Conservation (phyloP, 2,888 invertebrate species). For the Andricus quercusramuli region DNA sequence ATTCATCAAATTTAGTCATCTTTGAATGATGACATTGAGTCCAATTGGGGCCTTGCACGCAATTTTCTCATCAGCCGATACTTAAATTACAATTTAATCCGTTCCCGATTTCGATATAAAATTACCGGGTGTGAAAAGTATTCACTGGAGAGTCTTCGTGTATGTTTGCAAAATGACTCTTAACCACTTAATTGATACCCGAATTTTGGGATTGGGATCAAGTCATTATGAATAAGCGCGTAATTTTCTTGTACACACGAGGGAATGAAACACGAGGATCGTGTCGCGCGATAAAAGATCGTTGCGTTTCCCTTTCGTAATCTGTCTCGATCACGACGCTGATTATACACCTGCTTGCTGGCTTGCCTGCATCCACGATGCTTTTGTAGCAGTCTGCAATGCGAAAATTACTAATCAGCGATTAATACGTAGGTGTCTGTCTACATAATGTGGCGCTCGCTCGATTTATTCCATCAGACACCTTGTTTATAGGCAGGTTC, state of each 20-base stretch:
- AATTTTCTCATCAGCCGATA: not conserved
- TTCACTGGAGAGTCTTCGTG: not conserved
- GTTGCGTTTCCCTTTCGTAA: conserved; percentile 37
- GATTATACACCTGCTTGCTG: conserved; percentile 24
- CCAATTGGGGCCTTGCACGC: not conserved
- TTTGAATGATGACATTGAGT: not conserved
- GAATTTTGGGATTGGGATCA: not conserved
- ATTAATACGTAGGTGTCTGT: conserved; percentile 26
- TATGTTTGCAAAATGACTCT: conserved; percentile 15
- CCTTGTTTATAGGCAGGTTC: conserved; percentile 13
- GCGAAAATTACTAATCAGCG: conserved; percentile 36
- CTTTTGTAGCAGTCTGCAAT: conserved; percentile 14
- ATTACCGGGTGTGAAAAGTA: conserved; percentile 15
- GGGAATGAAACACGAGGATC: conserved; percentile 9
- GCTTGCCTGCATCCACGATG: conserved; percentile 18
- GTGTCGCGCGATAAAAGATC: conserved; percentile 34
- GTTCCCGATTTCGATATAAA: not conserved
- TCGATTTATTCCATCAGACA: conserved; percentile 22
- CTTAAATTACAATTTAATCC: conserved; percentile 24
- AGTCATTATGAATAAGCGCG: not conserved
- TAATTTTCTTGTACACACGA: conserved; percentile 3
- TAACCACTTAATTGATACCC: conserved; percentile 11
- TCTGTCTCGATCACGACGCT: conserved; percentile 28
- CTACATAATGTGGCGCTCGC: conserved; percentile 21
- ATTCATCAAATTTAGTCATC: too few species aligned